A percentile compares a stretch with the other conserved stretches of the same genome.
Conservation (phyloP, 2,888 invertebrate genomes). For the Sabellastarte sp. region DNA sequence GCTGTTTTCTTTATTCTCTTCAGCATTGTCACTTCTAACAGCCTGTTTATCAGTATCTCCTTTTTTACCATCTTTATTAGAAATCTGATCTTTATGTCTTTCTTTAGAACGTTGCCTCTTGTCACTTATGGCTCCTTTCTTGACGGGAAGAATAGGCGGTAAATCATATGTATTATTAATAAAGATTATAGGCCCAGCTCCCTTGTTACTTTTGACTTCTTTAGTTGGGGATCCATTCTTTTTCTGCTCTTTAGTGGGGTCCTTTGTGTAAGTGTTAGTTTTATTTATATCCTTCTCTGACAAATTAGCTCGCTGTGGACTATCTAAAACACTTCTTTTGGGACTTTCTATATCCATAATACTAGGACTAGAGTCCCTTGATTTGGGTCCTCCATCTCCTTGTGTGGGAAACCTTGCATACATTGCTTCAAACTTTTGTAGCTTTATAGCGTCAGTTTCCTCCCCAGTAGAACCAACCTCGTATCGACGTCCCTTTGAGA, state of each 20-base stretch:
- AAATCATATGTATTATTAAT: not conserved
- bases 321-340: no score
- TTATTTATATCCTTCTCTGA: not conserved
- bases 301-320: not conserved
- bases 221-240: not conserved
- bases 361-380: not conserved
- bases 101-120: no score
- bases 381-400: no score
- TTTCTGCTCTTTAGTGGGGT: not conserved
- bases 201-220: not conserved
- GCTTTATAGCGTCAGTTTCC: not conserved
- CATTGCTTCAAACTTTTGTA: not conserved
- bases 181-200: not conserved
- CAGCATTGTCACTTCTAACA: no score
- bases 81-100: no score
- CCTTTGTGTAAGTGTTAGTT: not conserved
- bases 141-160: not conserved
- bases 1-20: not conserved
- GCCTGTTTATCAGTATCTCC: no score
- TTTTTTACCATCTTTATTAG: no score
- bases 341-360: not conserved
- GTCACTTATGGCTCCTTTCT: not conserved
- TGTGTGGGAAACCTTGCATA: no score
- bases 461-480: not conserved
- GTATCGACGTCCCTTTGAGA: not conserved